phyloP scores from a whole-genome alignment of 2,797 vertebrate genomes.

The Mus spretus region DNA sequence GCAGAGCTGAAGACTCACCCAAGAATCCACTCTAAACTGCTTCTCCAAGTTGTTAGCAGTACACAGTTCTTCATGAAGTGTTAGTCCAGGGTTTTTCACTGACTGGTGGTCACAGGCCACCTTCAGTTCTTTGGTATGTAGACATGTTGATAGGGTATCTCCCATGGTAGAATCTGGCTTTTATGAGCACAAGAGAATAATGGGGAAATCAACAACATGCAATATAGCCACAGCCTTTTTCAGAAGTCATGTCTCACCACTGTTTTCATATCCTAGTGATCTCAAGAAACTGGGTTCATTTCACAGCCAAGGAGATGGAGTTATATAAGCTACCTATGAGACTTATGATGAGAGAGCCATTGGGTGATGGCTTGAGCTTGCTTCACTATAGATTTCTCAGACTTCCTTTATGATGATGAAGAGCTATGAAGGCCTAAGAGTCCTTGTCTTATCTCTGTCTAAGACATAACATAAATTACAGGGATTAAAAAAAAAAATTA shows the following conservation, averaged over 20 bases:
- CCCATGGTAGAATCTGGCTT: background rate
- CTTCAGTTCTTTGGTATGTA: conserved; percentile 8
- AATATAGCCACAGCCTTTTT: background rate
- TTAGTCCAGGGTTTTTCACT: background rate
- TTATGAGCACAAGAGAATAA: background rate
- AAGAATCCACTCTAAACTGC: background rate
- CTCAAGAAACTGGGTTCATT: background rate
- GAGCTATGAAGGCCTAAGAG: background rate
- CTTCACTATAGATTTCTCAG: conserved; percentile 9
- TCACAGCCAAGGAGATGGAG: background rate
- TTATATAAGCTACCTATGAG: background rate
- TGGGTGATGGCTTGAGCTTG: background rate
- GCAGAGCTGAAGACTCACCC: background rate
- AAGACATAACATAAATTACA: background rate
- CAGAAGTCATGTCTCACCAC: background rate
- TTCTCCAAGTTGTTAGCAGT: background rate
- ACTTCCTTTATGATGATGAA: background rate
- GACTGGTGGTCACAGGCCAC: background rate
- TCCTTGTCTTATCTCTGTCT: background rate
- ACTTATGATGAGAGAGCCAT: background rate
- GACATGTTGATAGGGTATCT: background rate
- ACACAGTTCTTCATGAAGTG: background rate
- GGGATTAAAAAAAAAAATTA: background rate
- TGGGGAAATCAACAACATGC: background rate
- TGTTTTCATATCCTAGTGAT: background rate